Base-by-base conservation (phyloP, 2,888 invertebrate species). In the Petrophora chlorosata region DNA sequence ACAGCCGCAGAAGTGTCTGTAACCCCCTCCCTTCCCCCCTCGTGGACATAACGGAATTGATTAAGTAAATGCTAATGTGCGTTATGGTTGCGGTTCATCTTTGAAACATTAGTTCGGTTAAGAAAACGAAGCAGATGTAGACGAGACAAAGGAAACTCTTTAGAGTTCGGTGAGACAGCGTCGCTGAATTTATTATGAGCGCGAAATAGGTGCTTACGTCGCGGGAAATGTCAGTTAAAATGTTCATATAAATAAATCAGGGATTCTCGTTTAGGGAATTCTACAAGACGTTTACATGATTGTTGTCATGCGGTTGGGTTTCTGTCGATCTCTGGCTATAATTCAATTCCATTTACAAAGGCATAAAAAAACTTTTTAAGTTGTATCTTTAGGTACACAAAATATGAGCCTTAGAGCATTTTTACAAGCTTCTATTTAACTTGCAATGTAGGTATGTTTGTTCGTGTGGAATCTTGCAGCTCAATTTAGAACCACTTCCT, bases 61-160 rank as follows among this genome's bases (percentile, higher is more conserved):
- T 82, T 82, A 81, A 81, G 76, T 82, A 73, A 75, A 78, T 83
- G 81, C 76, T 80, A 82, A 83, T 85, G 63, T 61, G 67, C 70
- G 77, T 78, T 77, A 76, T 82, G 49, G 72, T 73, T 65, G 67
- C 51, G 58, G 54, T 56, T 67, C 59, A 52, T 59, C 59, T 53
- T 56, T 56, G 33, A 53, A 68, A 65, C 65, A 59, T 65, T 51
- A 32, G 42, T 14, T 9, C 38, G 33, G 41, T 44, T 46, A 53
- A 45, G 38, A 42, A 32, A 46, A 47, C 28, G 30, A 40, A 35
- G 35, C 29, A 35, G 43, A 43, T 48, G 53, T 48, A 44, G 47
- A 44, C 53, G 45, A 15, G 45, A 44, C 40, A 48, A 53, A 53
- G 29, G 25, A 34, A 44, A 35, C 30, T 17, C 40, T 35, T 38